Base-by-base conservation (phyloP, 1,140 invertebrate genomes). In the Papilio polyxenes region DNA sequence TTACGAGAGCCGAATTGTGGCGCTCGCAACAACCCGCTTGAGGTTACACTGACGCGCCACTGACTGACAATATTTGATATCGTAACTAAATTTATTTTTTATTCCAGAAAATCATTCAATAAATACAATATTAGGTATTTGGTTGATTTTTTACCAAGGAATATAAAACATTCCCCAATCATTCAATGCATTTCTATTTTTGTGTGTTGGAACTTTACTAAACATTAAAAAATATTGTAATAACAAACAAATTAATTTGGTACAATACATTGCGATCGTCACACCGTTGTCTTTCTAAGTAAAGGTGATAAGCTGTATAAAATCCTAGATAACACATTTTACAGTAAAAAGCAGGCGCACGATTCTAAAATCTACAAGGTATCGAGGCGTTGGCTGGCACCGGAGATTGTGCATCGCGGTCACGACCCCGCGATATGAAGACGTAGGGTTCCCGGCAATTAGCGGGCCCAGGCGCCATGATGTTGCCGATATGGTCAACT, bases 1-100 rank as follows among this genome's bases (percentile, higher is more conserved):
- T 85, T 84, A 84, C 80, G 44, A 48, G 69, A 72, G 48, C 75
- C 74, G 83, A 83, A 83, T 82, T 83, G 84, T 81, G 72, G 81
- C 75, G 77, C 78, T 49, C 78, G 59, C 9, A 37, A 62, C 40
- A 48, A n/a, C 40, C 78, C 56, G 75, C 75, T 77, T 53, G 78
- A 80, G 59, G 62, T 56, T 37, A 65, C 53, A 23, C 3, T 40
- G 77, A 17, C 77, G 37, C 56, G 77, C 37, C 23, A 40, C 75
- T 37, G 53, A 44, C 17, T 49, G 20, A 48, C 48, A 49, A 20
- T 20, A 11, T 65, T 65, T 65, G 62, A 76, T n/a, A 49, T 75
- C 40, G 10, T 62, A 59, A 59, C 37, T 62, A 62, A 44, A 80
- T 80, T 65, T 80, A 80, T 80, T 65, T 65, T 62, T 44, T 31